These are phyloP conservation scores for Varanus salvator DNA, from an alignment of 2,113 vertebrate species.

Conservation along the genomic window DNA sequence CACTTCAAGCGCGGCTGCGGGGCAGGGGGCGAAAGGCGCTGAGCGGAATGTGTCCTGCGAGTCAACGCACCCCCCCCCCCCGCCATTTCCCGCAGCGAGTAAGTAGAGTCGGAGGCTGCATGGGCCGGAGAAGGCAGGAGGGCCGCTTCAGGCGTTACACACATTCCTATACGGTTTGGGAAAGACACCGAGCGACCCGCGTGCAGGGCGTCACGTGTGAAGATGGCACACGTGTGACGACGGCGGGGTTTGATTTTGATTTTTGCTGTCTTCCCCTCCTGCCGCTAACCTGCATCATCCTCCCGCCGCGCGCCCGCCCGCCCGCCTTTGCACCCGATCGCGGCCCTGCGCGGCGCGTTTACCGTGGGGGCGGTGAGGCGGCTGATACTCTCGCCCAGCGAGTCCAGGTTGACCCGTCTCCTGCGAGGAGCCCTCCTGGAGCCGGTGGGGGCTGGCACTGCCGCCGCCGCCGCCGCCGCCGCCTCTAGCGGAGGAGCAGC, in stretches of 20 bases:
- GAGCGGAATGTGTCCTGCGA: too few relatives aligned
- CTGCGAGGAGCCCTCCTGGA: slow-evolving; percentile 84
- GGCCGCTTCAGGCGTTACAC: neutral
- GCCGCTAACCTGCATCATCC: neutral
- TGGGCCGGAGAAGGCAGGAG: neutral
- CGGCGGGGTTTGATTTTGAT: neutral
- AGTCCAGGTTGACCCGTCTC: slow-evolving; percentile 94
- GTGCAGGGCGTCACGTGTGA: neutral
- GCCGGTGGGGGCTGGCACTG: slow-evolving; percentile 38
- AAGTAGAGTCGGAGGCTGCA: neutral
- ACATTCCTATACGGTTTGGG: neutral
- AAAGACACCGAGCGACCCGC: neutral
- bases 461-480: slow-evolving; percentile 54
- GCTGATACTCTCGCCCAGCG: slow-evolving; percentile 92
- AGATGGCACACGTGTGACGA: neutral
- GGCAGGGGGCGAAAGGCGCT: neutral
- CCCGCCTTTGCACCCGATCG: neutral
- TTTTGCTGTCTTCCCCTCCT: neutral
- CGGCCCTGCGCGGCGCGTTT: slow-evolving; percentile 55
- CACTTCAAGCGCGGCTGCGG: neutral
- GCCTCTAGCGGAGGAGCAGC: slow-evolving; percentile 42
- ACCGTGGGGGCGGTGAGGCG: slow-evolving; percentile 94
- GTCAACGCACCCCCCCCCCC: too few relatives aligned
- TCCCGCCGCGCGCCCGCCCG: neutral
- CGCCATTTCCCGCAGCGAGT: neutral